Percentiles rank a stretch among this genome's conserved stretches.
Conservation (phyloP, 2,113 vertebrate genomes). For the Zingel zingel region DNA sequence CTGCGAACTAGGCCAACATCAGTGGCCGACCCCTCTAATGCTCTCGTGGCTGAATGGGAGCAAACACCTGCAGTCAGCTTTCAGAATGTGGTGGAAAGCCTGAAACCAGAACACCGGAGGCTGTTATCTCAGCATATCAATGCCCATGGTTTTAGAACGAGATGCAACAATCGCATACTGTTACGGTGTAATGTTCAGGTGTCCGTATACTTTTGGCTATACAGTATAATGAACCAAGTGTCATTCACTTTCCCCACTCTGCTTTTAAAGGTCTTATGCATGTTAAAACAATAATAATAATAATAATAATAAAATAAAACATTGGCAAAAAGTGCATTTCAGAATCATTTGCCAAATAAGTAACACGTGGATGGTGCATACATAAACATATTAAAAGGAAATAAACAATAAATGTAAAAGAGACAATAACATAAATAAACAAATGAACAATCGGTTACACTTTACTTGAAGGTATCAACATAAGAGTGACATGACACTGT, state of each 20-base stretch:
- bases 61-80: neutral
- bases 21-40: neutral
- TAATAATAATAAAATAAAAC: no score
- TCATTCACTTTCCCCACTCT: neutral
- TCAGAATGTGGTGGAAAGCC: neutral
- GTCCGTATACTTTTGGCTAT: neutral
- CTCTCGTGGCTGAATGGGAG: neutral
- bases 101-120: neutral
- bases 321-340: neutral
- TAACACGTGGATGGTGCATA: no score
- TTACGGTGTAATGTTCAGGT: neutral
- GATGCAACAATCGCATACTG: no score
- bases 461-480: no score
- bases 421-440: no score
- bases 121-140: neutral
- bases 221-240: no score
- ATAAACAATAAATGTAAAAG: no score
- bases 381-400: no score
- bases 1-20: neutral
- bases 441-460: no score
- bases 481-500: no score
- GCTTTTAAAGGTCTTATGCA: neutral
- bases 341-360: no score
- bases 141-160: neutral
- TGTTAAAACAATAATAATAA: neutral